Base-by-base conservation (phyloP, 1,140 invertebrate genomes). In the Drosophila orena region DNA sequence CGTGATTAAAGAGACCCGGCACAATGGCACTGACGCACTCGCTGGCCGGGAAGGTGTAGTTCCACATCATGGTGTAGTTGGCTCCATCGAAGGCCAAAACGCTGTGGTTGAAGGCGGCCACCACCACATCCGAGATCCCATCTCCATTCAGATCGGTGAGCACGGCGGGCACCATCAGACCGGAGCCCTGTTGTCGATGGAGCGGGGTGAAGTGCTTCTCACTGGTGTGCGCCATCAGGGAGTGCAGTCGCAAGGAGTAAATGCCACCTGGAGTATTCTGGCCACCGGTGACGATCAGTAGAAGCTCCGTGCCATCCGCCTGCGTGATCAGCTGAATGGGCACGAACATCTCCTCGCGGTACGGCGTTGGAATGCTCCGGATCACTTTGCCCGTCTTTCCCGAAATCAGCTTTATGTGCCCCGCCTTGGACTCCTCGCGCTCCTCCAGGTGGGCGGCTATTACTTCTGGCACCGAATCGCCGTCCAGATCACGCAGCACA, bases 1-100 rank as follows among this genome's bases (percentile, higher is more conserved):
- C 97, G 70, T 95, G 94, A 89, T 97, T 96, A 74, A 96, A 98
- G 91, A 95, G 97, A 6, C 96, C 96, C 17, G 96, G 96, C 24
- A 96, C 95, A 35, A 97, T 96, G 69, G 96, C 95, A 80, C 96
- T 97, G 74, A 93, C 93, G 20, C 94, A 93, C 91, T 95, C 94
- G 17, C 94, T 94, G 68, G 94, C 93, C 5, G 94, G 94, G 64
- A 96, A 93, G 0, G 94, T 94, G 66, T 94, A 95, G 81, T 96
- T 96, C 96, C 96, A 97, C 7, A 97, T 86, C 66, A 94, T 93
- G 47, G 93, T 78, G 69, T 95, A 96, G 3, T 94, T 95, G 34
- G 93, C 79, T 7, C 96, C 96, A 93, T 97, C 93, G 72, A 96
- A 95, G 8, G 96, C 96, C 24, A 96, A 92, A 12, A 97, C 94